phyloP scores from a whole-genome alignment of 2,888 invertebrate species.

The Drosophila bunnanda region DNA sequence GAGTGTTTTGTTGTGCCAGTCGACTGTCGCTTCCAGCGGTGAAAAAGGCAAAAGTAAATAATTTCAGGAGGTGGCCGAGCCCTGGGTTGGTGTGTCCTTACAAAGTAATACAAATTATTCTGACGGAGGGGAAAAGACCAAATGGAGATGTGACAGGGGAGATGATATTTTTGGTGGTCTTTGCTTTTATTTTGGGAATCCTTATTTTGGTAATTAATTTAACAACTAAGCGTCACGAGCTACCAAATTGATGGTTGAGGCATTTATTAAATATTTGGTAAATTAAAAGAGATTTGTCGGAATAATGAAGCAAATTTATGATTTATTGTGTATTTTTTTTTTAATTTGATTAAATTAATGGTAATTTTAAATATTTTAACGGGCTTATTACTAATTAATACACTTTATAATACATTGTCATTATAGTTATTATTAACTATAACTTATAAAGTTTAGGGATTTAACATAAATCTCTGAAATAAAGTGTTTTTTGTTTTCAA shows the following conservation, averaged over 20 bases:
- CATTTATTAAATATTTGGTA: not conserved
- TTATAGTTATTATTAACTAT: not conserved
- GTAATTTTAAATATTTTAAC: not conserved
- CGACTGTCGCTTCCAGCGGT: slow-evolving; percentile 11
- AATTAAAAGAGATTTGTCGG: not conserved
- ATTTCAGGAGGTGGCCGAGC: slow-evolving; percentile 17
- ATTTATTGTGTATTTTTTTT: not conserved
- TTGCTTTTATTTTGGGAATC: not conserved
- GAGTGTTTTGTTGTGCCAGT: slow-evolving; percentile 36
- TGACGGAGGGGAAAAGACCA: not conserved
- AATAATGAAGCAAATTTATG: not conserved
- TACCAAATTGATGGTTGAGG: not conserved
- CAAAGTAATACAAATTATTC: slow-evolving; percentile 37
- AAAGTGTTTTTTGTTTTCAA: not conserved
- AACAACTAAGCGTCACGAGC: not conserved
- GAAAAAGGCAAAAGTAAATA: slow-evolving; percentile 38
- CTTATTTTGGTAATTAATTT: slow-evolving; percentile 3
- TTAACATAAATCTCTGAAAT: not conserved
- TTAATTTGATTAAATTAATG: not conserved
- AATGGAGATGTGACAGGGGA: not conserved
- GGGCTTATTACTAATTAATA: not conserved
- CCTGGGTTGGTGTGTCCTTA: not conserved
- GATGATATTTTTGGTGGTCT: not conserved
- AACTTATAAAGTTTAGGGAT: not conserved
- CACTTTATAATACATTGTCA: too few species aligned